These are phyloP conservation scores for Hydractinia echinata DNA, from an alignment of 30 jellyfish, hydroid and myxozoan genomes.

Conservation along the genomic window DNA sequence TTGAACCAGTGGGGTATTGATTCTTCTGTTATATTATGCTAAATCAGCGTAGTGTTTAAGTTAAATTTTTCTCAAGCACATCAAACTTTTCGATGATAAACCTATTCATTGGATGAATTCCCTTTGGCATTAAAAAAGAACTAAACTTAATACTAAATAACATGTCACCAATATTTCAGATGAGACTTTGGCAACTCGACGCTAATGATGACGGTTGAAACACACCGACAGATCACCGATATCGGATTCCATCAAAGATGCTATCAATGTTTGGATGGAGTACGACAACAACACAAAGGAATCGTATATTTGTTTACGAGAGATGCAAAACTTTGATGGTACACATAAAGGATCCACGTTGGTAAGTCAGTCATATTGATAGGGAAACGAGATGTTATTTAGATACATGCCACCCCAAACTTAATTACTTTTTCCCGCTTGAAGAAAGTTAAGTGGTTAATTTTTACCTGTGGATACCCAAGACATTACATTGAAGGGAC, in stretches of 20 bases:
- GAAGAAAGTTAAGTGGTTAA: too few species aligned
- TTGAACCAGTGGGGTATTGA: slow-evolving; percentile 24
- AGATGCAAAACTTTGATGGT: slow-evolving; percentile 20
- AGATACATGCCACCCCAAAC: too few species aligned
- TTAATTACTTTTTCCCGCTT: too few species aligned
- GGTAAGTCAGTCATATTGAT: not conserved
- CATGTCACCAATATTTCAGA: not conserved
- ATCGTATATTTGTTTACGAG: slow-evolving; percentile 13
- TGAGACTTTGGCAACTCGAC: slow-evolving; percentile 6
- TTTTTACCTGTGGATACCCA: too few species aligned
- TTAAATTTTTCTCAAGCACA: too few species aligned
- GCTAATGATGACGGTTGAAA: slow-evolving; percentile 29
- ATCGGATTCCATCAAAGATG: slow-evolving; percentile 7
- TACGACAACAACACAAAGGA: slow-evolving; percentile 4
- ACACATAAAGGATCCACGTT: slow-evolving; percentile 22
- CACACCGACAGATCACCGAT: slow-evolving; percentile 4
- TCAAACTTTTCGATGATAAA: too few species aligned
- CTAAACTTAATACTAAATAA: not conserved
- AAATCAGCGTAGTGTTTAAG: too few species aligned
- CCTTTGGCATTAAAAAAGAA: too few species aligned
- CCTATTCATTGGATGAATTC: too few species aligned
- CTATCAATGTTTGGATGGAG: slow-evolving; percentile 24
- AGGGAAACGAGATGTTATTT: too few species aligned
- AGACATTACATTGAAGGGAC: too few species aligned
- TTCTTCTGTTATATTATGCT: not conserved